Conservation (phyloP, 1,140 invertebrate genomes). For the Drosophila funebris region DNA sequence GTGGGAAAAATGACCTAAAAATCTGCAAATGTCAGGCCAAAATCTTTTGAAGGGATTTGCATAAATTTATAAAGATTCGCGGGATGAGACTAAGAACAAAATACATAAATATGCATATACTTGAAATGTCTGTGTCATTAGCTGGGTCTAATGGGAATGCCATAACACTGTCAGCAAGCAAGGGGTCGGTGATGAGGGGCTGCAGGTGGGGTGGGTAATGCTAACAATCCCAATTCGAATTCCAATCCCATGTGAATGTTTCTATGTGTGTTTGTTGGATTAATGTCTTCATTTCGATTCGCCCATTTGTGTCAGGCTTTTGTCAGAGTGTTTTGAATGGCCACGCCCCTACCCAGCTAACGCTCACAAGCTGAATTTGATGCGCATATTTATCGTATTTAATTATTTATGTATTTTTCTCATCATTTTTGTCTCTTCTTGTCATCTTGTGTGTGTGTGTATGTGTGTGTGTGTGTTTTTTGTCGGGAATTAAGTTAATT, state of each 20-base stretch:
- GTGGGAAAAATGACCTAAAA: too few species aligned
- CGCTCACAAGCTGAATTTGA: constrained; percentile 34
- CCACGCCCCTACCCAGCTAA: neutral
- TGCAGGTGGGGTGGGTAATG: neutral
- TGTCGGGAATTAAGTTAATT: constrained; percentile 73
- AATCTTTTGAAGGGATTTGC: constrained; percentile 20
- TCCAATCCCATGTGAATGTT: neutral
- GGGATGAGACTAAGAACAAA: neutral
- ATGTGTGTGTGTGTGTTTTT: too few species aligned
- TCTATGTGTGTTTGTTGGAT: neutral
- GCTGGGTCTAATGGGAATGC: constrained; percentile 29
- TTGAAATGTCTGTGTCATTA: constrained; percentile 30
- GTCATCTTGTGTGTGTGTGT: neutral
- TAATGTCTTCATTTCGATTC: constrained; percentile 43
- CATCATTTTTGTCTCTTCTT: neutral
- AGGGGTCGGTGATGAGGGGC: too few species aligned
- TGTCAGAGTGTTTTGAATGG: neutral
- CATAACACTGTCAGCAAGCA: neutral
- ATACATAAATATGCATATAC: constrained; percentile 7
- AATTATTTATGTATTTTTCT: constrained; percentile 41
- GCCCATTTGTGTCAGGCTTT: neutral
- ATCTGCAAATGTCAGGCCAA: constrained; percentile 15
- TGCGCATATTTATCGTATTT: constrained; percentile 67
- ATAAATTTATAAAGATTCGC: constrained; percentile 4
- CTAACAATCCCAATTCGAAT: too few species aligned